Evolutionary conservation across 2,888 invertebrate species (phyloP), one percentile per base, ranked within the genome.

Genomic region (Mesochorus sp.): DNA sequence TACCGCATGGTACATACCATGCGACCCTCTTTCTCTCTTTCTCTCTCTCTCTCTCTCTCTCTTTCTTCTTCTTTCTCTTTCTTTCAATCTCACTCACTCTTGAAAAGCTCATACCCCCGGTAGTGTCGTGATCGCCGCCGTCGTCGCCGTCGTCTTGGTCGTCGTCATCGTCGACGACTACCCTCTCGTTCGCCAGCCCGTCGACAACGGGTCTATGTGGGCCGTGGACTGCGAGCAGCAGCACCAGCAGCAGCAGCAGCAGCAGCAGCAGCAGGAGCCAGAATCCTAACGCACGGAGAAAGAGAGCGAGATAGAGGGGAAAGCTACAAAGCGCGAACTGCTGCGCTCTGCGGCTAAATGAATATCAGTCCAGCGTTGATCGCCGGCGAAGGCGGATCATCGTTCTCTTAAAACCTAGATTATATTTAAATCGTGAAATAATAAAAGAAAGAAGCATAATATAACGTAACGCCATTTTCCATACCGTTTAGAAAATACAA

Each of bases 321-420:
- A 66, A 72, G 76, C 59, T 66, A 79, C 80, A 76, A 80, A 82
- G 81, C 82, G 73, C 81, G 57, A 80, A 87, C 83, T 85, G 87
- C 87, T 87, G 86, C 85, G 87, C 87, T 87, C 84, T 87, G 87
- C 86, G 84, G 85, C 85, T 84, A 86, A 87, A 88, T 85, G 88
- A 88, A 86, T 87, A 88, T 89, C 88, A 89, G 90, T 90, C 86
- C 88, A 89, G 88, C 88, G 88, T 88, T 88, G 87, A 86, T 88
- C 88, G 89, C 87, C 89, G 89, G 85, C 86, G 86, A 86, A 84
- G 85, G 85, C 86, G 85, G 85, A 86, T 86, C 86, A 86, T 84
- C 68, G 59, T 77, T 82, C 80, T 82, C 34, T 73, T 74, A 39
- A 64, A 44, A 39, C 8, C 47, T 6, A 59, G 31, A n/a, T 39